Evolutionary conservation across 2,113 vertebrate genomes (phyloP).

Genomic region (Sinosuthora webbiana): DNA sequence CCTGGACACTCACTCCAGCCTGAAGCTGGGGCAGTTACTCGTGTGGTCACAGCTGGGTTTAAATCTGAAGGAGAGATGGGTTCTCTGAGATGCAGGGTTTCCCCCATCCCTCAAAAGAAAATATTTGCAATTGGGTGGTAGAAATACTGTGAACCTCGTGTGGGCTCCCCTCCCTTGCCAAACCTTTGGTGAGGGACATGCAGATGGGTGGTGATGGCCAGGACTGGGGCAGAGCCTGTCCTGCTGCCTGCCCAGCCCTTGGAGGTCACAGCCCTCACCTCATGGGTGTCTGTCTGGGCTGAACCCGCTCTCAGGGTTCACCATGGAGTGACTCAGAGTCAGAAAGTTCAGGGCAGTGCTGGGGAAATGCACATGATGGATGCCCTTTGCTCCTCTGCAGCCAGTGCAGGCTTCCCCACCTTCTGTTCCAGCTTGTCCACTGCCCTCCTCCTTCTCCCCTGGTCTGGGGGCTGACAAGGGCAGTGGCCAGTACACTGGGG

Average conservation of each 20-base stretch:
- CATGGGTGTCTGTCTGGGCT: background rate
- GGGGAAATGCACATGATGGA: accelerated
- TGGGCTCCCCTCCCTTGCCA: background rate
- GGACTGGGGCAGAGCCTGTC: background rate
- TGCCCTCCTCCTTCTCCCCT: background rate
- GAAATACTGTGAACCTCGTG: background rate
- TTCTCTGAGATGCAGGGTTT: background rate
- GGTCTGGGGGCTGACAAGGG: background rate
- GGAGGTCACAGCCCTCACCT: background rate
- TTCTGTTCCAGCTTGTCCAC: background rate
- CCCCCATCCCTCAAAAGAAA: background rate
- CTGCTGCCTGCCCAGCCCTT: background rate
- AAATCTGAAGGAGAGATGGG: background rate
- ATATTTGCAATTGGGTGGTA: accelerated
- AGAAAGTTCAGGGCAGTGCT: background rate
- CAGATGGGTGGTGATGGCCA: background rate
- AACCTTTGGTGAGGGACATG: background rate
- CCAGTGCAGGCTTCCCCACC: background rate
- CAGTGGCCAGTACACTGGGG: background rate
- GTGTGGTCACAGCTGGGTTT: accelerated
- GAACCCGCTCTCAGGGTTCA: background rate
- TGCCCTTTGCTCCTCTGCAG: background rate
- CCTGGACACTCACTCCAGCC: accelerated
- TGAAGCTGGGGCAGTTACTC: background rate
- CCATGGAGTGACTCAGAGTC: background rate